These are phyloP conservation scores for Chrysolina haemoptera DNA, from an alignment of 2,888 invertebrate genomes.

Conservation along the genomic window DNA sequence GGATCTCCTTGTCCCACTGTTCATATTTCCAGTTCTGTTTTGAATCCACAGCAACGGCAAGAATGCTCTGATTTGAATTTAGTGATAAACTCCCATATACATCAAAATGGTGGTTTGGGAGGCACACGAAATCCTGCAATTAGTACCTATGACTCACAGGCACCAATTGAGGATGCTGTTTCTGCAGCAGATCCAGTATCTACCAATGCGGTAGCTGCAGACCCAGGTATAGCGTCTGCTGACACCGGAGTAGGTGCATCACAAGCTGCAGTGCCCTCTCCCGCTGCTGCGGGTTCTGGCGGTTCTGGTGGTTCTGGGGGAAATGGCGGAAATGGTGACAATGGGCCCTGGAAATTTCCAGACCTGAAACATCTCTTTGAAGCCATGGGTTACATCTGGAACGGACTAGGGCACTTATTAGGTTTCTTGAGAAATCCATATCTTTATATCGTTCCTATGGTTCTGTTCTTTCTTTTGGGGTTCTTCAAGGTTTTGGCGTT, in stretches of 20 bases:
- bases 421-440: conserved; percentile 67
- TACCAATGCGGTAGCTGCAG: conserved; percentile 50
- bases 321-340: conserved; percentile 51
- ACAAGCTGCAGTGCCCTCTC: conserved; percentile 48
- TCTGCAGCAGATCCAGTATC: conserved; percentile 68
- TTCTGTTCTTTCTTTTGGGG: conserved; percentile 75
- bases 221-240: conserved; percentile 41
- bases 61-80: conserved; percentile 81
- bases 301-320: conserved; percentile 52
- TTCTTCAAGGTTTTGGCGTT: conserved; percentile 76
- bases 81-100: conserved; percentile 79
- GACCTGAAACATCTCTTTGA: conserved; percentile 64
- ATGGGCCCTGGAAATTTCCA: conserved; percentile 58
- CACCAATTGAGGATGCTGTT: conserved; percentile 41
- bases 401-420: conserved; percentile 54
- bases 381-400: conserved; percentile 56
- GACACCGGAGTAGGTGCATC: conserved; percentile 41
- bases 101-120: conserved; percentile 67
- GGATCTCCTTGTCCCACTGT: conserved; percentile 72
- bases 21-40: conserved; percentile 72
- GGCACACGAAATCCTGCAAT: conserved; percentile 58
- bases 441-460: conserved; percentile 75
- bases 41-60: conserved; percentile 73
- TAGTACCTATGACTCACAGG: conserved; percentile 55
- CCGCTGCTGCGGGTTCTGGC: conserved; percentile 42